phyloP scores from a whole-genome alignment of 2,888 invertebrate species.

The Mermis nigrescens region DNA sequence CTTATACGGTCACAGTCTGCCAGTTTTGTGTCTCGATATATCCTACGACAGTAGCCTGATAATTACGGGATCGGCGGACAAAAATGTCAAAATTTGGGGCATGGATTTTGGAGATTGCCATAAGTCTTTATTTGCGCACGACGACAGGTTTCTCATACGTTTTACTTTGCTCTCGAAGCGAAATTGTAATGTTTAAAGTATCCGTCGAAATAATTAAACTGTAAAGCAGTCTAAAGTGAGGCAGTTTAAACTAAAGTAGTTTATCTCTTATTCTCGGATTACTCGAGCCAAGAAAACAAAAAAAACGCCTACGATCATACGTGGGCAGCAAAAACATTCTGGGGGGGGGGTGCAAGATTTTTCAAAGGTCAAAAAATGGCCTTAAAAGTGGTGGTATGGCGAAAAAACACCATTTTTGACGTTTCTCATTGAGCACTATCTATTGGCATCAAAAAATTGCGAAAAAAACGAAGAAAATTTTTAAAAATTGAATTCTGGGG shows the following conservation, averaged over 20 bases:
- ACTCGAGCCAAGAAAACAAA: no score
- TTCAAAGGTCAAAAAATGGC: no score
- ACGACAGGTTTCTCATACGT: slow-evolving; percentile 47
- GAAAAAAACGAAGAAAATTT: no score
- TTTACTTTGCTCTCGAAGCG: slow-evolving; percentile 5
- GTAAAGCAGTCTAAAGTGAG: not conserved
- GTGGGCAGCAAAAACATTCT: no score
- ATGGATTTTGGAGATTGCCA: slow-evolving; percentile 97
- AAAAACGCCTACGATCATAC: no score
- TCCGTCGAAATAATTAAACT: slow-evolving; percentile 5
- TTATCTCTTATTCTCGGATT: not conserved
- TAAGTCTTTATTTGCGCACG: slow-evolving; percentile 78
- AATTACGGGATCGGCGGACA: slow-evolving; percentile 80
- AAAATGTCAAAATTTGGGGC: slow-evolving; percentile 92
- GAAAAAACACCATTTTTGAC: no score
- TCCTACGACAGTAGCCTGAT: slow-evolving; percentile 50
- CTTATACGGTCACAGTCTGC: slow-evolving; percentile 84
- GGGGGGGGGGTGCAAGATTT: no score
- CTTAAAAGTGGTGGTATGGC: no score
- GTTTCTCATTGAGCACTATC: no score
- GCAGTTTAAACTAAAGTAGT: not conserved
- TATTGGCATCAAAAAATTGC: no score
- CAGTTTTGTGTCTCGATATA: slow-evolving; percentile 77
- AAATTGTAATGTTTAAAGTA: not conserved
- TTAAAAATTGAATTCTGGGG: no score